phyloP scores from a whole-genome alignment of 1,140 invertebrate genomes.

The Lepeophtheirus salmonis region DNA sequence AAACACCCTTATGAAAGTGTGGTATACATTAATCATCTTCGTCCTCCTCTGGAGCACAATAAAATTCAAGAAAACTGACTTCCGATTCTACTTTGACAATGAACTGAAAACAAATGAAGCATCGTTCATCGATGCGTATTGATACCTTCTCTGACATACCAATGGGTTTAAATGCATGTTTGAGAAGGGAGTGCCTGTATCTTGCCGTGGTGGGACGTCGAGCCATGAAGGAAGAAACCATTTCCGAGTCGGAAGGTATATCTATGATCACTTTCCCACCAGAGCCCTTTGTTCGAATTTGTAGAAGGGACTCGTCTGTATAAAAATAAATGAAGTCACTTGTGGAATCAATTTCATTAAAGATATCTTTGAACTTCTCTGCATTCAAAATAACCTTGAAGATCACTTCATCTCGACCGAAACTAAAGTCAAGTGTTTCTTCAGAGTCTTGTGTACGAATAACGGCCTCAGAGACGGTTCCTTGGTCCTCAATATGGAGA shows the following conservation, averaged over 20 bases:
- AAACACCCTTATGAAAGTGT: too few relatives aligned
- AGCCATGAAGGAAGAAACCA: neutral
- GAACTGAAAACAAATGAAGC: constrained; percentile 2
- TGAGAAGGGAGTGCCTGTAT: neutral
- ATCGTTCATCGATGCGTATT: neutral
- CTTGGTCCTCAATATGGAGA: constrained; percentile 2
- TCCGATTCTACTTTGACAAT: neutral
- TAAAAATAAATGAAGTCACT: constrained; percentile 3
- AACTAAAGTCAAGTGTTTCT: constrained; percentile 5
- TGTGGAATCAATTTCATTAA: neutral
- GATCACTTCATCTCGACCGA: neutral
- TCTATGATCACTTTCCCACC: neutral
- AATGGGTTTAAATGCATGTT: constrained; percentile 8
- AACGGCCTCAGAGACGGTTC: neutral
- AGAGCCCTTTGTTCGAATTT: neutral
- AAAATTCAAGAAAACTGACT: neutral
- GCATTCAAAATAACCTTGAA: neutral
- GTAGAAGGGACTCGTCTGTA: neutral
- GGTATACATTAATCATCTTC: constrained; percentile 1
- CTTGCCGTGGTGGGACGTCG: too few relatives aligned
- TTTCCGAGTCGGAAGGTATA: neutral
- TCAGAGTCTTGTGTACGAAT: neutral
- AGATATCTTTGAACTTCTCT: constrained; percentile 3
- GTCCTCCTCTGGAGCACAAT: neutral
- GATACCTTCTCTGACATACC: neutral